Conservation (phyloP, 2,113 vertebrate species). For the Beaufortia kweichowensis region DNA sequence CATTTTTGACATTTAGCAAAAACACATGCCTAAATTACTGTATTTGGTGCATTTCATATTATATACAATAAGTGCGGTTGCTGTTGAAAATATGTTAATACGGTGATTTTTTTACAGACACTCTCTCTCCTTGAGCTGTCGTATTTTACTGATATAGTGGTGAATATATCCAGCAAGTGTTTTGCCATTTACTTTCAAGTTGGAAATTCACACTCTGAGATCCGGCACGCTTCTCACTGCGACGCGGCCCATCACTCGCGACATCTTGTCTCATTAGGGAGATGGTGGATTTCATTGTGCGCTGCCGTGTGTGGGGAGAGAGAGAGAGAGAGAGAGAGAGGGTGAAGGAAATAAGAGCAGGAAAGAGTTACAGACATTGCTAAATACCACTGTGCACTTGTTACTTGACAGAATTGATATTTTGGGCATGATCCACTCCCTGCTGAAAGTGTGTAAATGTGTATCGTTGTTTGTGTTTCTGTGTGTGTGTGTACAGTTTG, state of each 20-base stretch:
- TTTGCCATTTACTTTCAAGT: constrained; percentile 57
- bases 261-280: constrained; percentile 64
- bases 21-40: constrained; percentile 10
- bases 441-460: constrained; percentile 45
- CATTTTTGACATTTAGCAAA: background rate
- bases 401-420: constrained; percentile 58
- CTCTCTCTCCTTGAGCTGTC: constrained; percentile 29
- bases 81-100: background rate
- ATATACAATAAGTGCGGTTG: constrained; percentile 20
- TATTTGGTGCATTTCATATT: constrained; percentile 23
- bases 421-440: constrained; percentile 54
- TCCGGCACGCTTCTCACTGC: constrained; percentile 45
- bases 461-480: constrained; percentile 47
- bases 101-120: constrained; percentile 6
- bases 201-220: constrained; percentile 51
- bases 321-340: constrained; percentile 23
- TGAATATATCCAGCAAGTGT: constrained; percentile 51
- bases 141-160: constrained; percentile 51
- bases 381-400: constrained; percentile 61
- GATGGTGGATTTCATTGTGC: constrained; percentile 57
- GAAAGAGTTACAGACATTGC: constrained; percentile 54
- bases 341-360: constrained; percentile 22
- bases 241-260: constrained; percentile 57
- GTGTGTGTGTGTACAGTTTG: constrained; percentile 34
- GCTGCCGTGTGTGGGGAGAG: constrained; percentile 30